Evolutionary conservation across 2,888 invertebrate genomes (phyloP), one percentile per base, ranked within the genome.

Genomic region (Troilus luridus): DNA sequence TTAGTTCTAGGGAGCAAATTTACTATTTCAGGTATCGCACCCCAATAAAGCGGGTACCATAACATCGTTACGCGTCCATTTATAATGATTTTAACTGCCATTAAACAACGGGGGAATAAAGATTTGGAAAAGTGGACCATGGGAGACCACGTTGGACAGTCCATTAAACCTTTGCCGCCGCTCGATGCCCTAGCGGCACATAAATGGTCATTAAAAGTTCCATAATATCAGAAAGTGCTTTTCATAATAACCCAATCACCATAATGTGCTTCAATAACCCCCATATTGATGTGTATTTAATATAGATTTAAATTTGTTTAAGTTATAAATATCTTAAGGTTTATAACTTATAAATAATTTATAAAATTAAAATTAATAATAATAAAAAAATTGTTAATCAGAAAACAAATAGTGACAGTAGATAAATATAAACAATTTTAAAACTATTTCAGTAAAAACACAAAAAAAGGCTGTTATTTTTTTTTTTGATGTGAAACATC

Each of bases 151-250:
- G 41, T 41, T 14, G 41, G 27, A 27, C 27, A 77, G 72, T 41
- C 72, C 72, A 77, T 77, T 77, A 77, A 77, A 77, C 27, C 72
- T 27, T 27, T 17, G 0, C 17, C 10, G 41, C 3, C 41, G 41
- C 12, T 77, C 8, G 17, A 8, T 41, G 14, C 41, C 17, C 5
- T 41, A 41, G 27, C 27, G 17, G 27, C 8, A 17, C 72, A 77
- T 41, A 77, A 77, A 77, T 27, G 72, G 17, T 41, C 72, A 77
- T 77, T 77, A 77, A 77, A 77, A 77, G 72, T 41, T 9, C 19
- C 72, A 77, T 27, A 77, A 41, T 77, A 27, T 19, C 27, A 77
- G 17, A 14, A 77, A 41, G 72, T 77, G 41, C 27, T 77, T 12
- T 41, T 27, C 7, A 77, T 77, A 77, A 41, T 77, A 77, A 77